Conservation (phyloP, 2,888 invertebrate genomes). For the Steromphala cineraria region DNA sequence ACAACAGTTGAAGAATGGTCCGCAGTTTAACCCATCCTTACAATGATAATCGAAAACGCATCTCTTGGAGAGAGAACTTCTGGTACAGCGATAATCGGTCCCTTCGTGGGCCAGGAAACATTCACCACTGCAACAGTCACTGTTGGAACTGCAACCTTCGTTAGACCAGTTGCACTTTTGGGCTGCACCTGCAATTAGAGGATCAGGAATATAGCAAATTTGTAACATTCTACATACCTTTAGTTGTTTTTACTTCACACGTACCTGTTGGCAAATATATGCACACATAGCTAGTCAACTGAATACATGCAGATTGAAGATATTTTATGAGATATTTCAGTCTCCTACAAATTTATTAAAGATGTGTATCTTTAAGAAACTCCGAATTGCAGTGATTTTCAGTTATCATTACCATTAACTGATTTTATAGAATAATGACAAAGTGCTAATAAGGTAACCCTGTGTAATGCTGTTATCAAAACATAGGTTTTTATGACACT, state of each 20-base stretch:
- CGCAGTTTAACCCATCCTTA: constrained; percentile 52
- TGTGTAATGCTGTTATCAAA: too few relatives aligned
- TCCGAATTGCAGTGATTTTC: too few relatives aligned
- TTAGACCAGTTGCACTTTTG: constrained; percentile 58
- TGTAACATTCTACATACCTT: background rate
- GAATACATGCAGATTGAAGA: too few relatives aligned
- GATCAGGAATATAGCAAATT: too few relatives aligned
- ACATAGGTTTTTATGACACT: too few relatives aligned
- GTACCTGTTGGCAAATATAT: background rate
- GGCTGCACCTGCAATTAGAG: background rate
- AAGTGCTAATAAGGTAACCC: too few relatives aligned
- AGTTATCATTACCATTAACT: too few relatives aligned
- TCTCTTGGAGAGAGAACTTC: constrained; percentile 48
- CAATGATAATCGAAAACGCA: constrained; percentile 64
- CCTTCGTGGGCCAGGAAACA: constrained; percentile 58
- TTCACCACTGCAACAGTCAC: constrained; percentile 57
- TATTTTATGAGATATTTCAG: too few relatives aligned
- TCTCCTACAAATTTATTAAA: too few relatives aligned
- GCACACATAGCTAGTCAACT: background rate
- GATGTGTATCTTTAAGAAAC: too few relatives aligned
- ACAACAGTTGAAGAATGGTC: constrained; percentile 57
- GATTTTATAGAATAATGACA: too few relatives aligned
- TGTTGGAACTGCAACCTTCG: constrained; percentile 51
- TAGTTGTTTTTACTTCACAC: background rate
- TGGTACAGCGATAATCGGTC: constrained; percentile 51